Base-by-base conservation (phyloP, 1,140 invertebrate genomes). In the Heliconius hermathena region DNA sequence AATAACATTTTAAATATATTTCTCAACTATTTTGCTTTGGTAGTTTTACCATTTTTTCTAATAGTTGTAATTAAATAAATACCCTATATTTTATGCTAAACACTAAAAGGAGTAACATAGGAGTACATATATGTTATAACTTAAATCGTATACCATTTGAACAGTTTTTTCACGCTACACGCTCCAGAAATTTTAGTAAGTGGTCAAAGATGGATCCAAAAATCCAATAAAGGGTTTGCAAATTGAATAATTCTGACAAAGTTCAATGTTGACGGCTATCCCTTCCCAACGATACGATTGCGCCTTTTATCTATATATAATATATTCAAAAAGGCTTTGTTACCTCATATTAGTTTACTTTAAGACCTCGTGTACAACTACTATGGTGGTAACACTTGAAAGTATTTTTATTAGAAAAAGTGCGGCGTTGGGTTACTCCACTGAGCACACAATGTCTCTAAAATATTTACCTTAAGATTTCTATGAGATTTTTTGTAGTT, bases 231-330 rank as follows among this genome's bases (percentile, higher is more conserved):
- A 73, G 49, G 77, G 71, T 60, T 66, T 66, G 36, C 33, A 74
- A 78, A 78, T 78, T 41, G 52, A 78, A 74, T 78, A 49, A 70
- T 66, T 78, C 71, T n/a, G n/a, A 77, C 49, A 57, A 77, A 73
- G 73, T 73, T 77, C 49, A 33, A 73, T 77, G 74, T 29, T 41
- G 6, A 33, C 46, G 18, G 22, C 16, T 26, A n/a, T 72, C 16
- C 71, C 18, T 41, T 72, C 29, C 3, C 11, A 8, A 26, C 11
- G 9, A 66, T 26, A 26, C 3, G 26, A 22, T 29, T 66, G 22
- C 60, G 3, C 8, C 11, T 16, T 66, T 66, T 66, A 66, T 9
- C 8, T 57, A 22, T 66, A 8, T 66, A 66, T 29, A 26, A 66
- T 29, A 26, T 26, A 66, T 66, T 66, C 3, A 26, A 66, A 11